Evolutionary conservation across 2,888 invertebrate genomes (phyloP), one percentile per base, ranked within the genome.

Genomic region (Syritta pipiens): DNA sequence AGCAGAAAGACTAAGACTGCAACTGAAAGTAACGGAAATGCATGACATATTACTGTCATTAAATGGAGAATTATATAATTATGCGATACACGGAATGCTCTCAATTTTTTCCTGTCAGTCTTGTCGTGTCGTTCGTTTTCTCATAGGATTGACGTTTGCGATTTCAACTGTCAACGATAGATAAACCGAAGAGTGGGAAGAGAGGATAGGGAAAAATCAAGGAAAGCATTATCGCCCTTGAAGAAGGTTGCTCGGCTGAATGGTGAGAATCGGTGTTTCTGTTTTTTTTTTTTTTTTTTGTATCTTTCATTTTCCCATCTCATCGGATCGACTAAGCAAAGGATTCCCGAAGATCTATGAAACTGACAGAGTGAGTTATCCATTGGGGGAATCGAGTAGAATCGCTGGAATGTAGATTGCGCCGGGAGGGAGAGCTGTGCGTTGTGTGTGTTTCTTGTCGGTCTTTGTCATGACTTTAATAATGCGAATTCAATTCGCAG

Each of bases 1-100:
- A 71, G 68, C 57, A 35, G 46, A 9, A n/a, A 10, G 12, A 17
- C 65, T 55, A n/a, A n/a, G 20, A 46, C 48, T 22, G 19, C 26
- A 28, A 49, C 60, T 51, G 51, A 57, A 63, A 60, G 72, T 82
- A 82, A 71, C 81, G 72, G 81, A 81, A 81, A 82, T 82, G 76
- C 81, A 82, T 82, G 81, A 76, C 76, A 71, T 67, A 81, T 72
- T 74, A 68, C 81, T 72, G 81, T 72, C 75, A 82, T 81, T 82
- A 82, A 82, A 81, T 77, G 62, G 69, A 75, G 71, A 81, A 76
- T 81, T 81, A 81, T 71, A 81, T 81, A 81, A 76, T 71, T 76
- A 81, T 67, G 75, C 81, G 49, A 67, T 81, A 65, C 77, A 62
- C 57, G 79, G 79, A 79, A 79, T 79, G 79, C 51, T 79, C 79